Evolutionary conservation across 2,113 vertebrate genomes (phyloP).

Genomic region (Periophthalmus modestus): DNA sequence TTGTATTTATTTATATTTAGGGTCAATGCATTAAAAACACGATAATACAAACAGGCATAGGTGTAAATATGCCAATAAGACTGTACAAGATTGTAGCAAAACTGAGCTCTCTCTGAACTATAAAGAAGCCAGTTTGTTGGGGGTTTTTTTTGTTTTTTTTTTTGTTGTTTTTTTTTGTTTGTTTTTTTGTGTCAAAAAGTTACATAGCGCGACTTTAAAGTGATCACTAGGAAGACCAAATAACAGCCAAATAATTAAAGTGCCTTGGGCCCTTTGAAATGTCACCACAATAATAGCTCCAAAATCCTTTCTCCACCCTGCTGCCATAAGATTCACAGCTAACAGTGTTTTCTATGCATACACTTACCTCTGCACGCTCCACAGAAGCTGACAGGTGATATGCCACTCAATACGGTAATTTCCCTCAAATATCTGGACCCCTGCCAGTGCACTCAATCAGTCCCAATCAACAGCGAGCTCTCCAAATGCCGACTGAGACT

Average conservation of each 20-base stretch:
- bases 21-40: too few species aligned
- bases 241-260: not conserved
- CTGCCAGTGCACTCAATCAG: conserved; percentile 58
- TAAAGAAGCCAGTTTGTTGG: too few species aligned
- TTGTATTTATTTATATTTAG: too few species aligned
- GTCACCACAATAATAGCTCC: conserved; percentile 23
- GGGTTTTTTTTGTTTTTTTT: too few species aligned
- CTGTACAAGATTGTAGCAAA: too few species aligned
- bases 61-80: too few species aligned
- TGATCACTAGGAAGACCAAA: not conserved
- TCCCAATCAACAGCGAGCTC: conserved; percentile 56
- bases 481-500: conserved; percentile 20
- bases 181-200: too few species aligned
- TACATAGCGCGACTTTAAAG: too few species aligned
- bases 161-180: too few species aligned
- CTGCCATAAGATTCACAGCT: conserved; percentile 13
- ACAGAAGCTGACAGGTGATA: conserved; percentile 37
- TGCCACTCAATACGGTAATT: conserved; percentile 47
- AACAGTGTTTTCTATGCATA: not conserved
- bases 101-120: too few species aligned
- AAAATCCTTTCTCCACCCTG: conserved; percentile 18
- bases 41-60: too few species aligned
- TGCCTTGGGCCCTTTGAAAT: conserved; percentile 41
- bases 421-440: conserved; percentile 50
- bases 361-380: not conserved